Base-by-base conservation (phyloP, 2,113 vertebrate species). In the Tympanuchus pallidicinctus region DNA sequence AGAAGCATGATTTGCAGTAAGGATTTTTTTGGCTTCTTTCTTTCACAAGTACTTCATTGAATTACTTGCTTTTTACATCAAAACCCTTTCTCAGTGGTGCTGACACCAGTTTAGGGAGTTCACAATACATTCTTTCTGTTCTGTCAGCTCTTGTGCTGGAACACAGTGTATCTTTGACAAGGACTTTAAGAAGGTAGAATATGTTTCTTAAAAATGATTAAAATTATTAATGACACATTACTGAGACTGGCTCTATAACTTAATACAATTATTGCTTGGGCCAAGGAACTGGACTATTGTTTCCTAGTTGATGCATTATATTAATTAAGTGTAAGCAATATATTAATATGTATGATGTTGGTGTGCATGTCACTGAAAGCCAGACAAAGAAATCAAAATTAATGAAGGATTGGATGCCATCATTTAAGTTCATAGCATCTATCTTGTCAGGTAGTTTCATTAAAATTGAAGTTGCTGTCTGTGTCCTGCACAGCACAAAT, bases 21-120 rank as follows among this genome's bases (percentile, higher is more conserved):
- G 42, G 21, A 54, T 78, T 88, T 85, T 24, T 94, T 88, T 81
- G 38, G 2, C 47, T 60, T 70, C 50, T 77, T 90, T 66, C 27
- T 82, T 86, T 66, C 27, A 75, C 0, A 2, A 10, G 18, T 77
- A 20, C 4, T 52, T 91, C 32, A 40, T 82, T 91, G 43, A 84
- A 43, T 16, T 40, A 63, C 10, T 30, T 91, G 7, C 32, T 54
- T 13, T 11, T 82, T 88, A 70, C 18, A 66, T 79, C 5, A 18
- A 85, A 12, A 28, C 14, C 48, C 12, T 43, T 70, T 75, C 12
- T 75, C 16, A 38, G 13, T 63, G 42, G 4, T 72, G 28, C 25
- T 67, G 24, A 67, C 84, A 74, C 28, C 14, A 38, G 8, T 65
- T 82, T 34, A 64, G 13, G n/a, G 28, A n/a, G 15, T 54, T 93